These are phyloP conservation scores for Oryzias celebensis DNA, from an alignment of 2,113 vertebrate genomes.

Conservation along the genomic window DNA sequence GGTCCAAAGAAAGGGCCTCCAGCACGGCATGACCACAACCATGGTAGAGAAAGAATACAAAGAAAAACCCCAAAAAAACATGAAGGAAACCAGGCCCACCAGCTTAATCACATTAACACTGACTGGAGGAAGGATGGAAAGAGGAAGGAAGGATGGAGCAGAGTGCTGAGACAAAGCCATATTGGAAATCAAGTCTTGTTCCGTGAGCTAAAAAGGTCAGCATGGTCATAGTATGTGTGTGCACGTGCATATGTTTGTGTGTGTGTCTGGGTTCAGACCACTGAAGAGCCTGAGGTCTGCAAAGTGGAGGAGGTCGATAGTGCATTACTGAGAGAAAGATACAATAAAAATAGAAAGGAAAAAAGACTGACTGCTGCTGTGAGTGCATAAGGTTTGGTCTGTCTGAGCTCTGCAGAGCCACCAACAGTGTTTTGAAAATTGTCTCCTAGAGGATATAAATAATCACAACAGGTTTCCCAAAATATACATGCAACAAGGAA, in stretches of 20 bases:
- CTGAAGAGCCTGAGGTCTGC: slow-evolving; percentile 67
- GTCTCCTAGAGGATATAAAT: slow-evolving; percentile 21
- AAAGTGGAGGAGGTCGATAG: slow-evolving; percentile 70
- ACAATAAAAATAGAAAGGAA: not conserved
- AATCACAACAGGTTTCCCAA: slow-evolving; percentile 8
- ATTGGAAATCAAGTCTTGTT: slow-evolving; percentile 74
- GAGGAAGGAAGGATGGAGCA: slow-evolving; percentile 19
- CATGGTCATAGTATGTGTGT: slow-evolving; percentile 38
- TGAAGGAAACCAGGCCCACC: slow-evolving; percentile 48
- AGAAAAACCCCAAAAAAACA: slow-evolving; percentile 30
- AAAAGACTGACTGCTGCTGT: slow-evolving; percentile 16
- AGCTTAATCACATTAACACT: slow-evolving; percentile 69
- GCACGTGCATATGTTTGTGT: slow-evolving; percentile 33
- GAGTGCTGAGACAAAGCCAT: slow-evolving; percentile 59
- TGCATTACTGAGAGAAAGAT: slow-evolving; percentile 58
- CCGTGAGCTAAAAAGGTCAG: slow-evolving; percentile 65
- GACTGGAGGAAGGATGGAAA: slow-evolving; percentile 47
- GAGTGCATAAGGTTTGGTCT: slow-evolving; percentile 38
- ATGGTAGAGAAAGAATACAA: not conserved
- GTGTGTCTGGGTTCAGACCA: slow-evolving; percentile 63
- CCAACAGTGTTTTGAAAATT: too few species aligned
- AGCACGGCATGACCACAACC: slow-evolving; percentile 18
- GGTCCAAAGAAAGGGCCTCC: slow-evolving; percentile 22
- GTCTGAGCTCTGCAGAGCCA: slow-evolving; percentile 25
- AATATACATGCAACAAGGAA: slow-evolving; percentile 12